Conservation (phyloP, 1,140 invertebrate species). For the Drosophila orosa region DNA sequence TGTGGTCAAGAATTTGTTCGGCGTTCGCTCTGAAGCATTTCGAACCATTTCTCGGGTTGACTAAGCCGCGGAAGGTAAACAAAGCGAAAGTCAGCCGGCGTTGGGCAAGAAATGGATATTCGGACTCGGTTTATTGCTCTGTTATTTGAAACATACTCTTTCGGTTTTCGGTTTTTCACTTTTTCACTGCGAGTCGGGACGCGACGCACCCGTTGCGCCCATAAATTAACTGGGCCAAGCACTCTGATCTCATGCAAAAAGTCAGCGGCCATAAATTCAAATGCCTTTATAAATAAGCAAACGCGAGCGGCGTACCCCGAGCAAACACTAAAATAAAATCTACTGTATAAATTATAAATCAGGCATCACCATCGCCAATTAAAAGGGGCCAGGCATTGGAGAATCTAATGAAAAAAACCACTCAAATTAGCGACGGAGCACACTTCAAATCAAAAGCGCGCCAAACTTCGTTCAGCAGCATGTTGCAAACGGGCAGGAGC, state of each 20-base stretch:
- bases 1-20: conserved; percentile 42
- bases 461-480: conserved; percentile 39
- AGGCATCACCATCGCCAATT: conserved; percentile 59
- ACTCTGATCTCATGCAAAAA: conserved; percentile 77
- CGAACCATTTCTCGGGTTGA: conserved; percentile 33
- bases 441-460: conserved; percentile 29
- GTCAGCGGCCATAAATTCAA: conserved; percentile 72
- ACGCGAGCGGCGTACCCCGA: conserved; percentile 15
- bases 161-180: conserved; percentile 29
- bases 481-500: conserved; percentile 5
- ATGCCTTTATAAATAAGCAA: conserved; percentile 79
- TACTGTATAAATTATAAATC: conserved; percentile 68
- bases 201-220: conserved; percentile 42
- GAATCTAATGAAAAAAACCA: conserved; percentile 14
- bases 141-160: conserved; percentile 64
- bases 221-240: conserved; percentile 70
- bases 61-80: conserved; percentile 47
- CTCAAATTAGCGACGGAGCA: conserved; percentile 12
- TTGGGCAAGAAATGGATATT: conserved; percentile 32
- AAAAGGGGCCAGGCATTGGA: conserved; percentile 23
- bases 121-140: conserved; percentile 38
- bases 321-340: conserved; percentile 47
- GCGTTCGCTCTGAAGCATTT: conserved; percentile 12
- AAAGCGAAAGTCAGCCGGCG: conserved; percentile 17
- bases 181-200: conserved; percentile 19